Base-by-base conservation (phyloP, 2,888 invertebrate genomes). In the Synanthedon vespiformis region DNA sequence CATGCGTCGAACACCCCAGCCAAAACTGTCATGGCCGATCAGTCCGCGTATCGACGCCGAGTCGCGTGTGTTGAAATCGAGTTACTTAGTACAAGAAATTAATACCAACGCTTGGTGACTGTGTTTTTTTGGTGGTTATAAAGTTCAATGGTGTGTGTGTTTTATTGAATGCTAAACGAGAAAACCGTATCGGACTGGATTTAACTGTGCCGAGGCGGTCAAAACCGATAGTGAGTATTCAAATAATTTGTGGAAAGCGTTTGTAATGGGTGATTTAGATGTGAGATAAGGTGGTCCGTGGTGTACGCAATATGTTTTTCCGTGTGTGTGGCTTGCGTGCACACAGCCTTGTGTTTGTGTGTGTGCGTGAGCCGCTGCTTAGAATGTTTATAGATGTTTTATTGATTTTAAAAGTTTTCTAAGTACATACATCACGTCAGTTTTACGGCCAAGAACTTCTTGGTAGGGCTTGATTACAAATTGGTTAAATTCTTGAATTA, bases 31-130 rank as follows among this genome's bases (percentile, higher is more conserved):
- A 86, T 86, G 86, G 86, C 85, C 61, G 68, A 66, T 76, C 84
- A 86, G 85, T 86, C 54, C 69, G 74, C 72, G 80, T 84, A 85
- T 85, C 62, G 85, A 85, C 84, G 79, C 73, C 74, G 66, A 22
- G 71, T 67, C 68, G 68, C 74, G 74, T 73, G 70, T 74, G 61
- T 67, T 57, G 54, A 52, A 60, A 57, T 56, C 55, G 54, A 54
- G 55, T 44, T 44, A 6, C 13, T n/a, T 12, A 14, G 44, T 44
- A 11, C 11, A 44, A 44, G 13, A 44, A 44, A 2, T 34, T 34
- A 34, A 44, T 13, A 44, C 44, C 44, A 34, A 44, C 44, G 44
- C 44, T 8, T 34, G 34, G 14, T 44, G 6, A 12, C 14, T 13
- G 44, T 44, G 44, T 44, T 5, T 44, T 44, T 44, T 13, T 44